Evolutionary conservation across 2,113 vertebrate species (phyloP), one percentile per base, ranked within the genome.

Genomic region (Nycticebus coucang): DNA sequence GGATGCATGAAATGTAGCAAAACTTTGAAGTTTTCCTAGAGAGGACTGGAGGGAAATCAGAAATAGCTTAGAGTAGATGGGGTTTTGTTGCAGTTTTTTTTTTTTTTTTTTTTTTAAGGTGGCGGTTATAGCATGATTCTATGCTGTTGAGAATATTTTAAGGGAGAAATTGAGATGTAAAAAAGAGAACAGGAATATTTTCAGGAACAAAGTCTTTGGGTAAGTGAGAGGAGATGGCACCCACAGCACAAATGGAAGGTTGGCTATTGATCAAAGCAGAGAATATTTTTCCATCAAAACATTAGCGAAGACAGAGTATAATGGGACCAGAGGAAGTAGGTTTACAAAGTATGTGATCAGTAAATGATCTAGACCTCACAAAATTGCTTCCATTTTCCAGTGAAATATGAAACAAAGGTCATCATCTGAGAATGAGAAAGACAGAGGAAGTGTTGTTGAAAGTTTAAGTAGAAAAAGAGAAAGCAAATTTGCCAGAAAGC

Each of bases 381-480:
- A 79, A 57, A 33, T 21, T 66, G 5, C 55, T 82, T 81, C 35
- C 1, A n/a, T 60, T 64, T 94, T 68, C 24, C 55, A 93, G 26
- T 88, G 24, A 87, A 83, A 72, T 79, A 24, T 78, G 35, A 96
- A 87, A 10, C 41, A 69, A 57, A 96, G 69, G 19, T n/a, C 17
- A 37, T 64, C 15, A 88, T 4, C 19, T 69, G 68, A 80, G 64
- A 83, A 69, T n/a, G 9, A 74, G 12, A 17, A 94, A 92, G 26
- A 33, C 64, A 74, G 22, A 94, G 35, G 35, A 77, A 93, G 28
- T 66, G n/a, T 5, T 69, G 1, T 53, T 83, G 53, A 83, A 87
- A 57, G 35, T 80, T 80, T 33, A 68, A 93, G 69, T 68, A 53
- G 60, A 83, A 35, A 77, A 50, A 94, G 35, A 86, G 59, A 88